Base-by-base conservation (phyloP, 1,140 invertebrate species). In the Dreissena rostriformis region DNA sequence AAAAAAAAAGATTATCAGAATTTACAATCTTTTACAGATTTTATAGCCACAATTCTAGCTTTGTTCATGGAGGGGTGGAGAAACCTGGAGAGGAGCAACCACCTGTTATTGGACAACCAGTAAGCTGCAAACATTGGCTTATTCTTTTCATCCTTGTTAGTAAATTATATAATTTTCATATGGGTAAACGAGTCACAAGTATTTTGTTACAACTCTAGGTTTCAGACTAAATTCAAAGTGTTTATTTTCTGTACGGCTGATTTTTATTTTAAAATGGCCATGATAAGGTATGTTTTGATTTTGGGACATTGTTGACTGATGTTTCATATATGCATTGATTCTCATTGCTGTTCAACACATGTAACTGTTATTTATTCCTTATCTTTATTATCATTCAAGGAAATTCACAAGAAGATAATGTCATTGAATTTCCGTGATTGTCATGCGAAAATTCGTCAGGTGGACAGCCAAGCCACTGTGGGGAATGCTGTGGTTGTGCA, bases 341-440 rank as follows among this genome's bases (percentile, higher is more conserved):
- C n/a, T n/a, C n/a, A 2, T 39, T 39, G 39, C 39, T 39, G 39
- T 39, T 2, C 8, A 39, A 39, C 8, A n/a, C n/a, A n/a, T n/a
- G 2, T 5, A 39, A 5, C 39, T 39, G 39, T 5, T 39, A 39
- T 39, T 39, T 24, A n/a, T 67, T 24, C 14, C 24, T n/a, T 67
- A 14, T 67, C 24, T 24, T 67, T 19, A 74, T 75, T 87, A 15
- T 85, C 67, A 86, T 88, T 91, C 2, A 96, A 97, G 93, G 96
- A 99, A 92, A 99, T 99, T 85, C 97, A 99, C 94, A 96, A 98
- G 93, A 97, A 97, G 91, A 99, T 99, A 88, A 96, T 98, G 94
- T 97, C 98, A 89, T 94, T 99, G 73, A 98, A 99, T 94, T 99
- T 99, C 94, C 95, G 96, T 51, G 98, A 99, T 94, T 99, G 98